These are phyloP conservation scores for Sitophilus oryzae DNA, from an alignment of 1,140 invertebrate genomes.

Conservation along the genomic window DNA sequence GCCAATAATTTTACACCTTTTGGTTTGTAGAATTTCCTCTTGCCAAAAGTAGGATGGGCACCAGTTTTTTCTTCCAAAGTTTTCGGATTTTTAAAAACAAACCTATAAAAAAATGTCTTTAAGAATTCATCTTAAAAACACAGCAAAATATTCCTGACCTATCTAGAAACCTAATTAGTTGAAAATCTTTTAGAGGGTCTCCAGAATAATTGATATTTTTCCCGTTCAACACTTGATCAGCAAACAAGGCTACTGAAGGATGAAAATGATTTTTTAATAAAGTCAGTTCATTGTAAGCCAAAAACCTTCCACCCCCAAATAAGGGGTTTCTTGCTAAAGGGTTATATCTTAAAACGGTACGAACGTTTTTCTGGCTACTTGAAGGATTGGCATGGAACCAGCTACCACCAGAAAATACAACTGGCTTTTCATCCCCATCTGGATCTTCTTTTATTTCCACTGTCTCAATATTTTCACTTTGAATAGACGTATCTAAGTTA, in stretches of 20 bases:
- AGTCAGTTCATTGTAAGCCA: slow-evolving; percentile 66
- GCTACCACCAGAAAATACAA: slow-evolving; percentile 22
- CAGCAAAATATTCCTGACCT: too few species aligned
- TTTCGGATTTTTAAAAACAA: slow-evolving; percentile 96
- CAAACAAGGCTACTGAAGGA: slow-evolving; percentile 86
- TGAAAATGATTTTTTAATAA: slow-evolving; percentile 75
- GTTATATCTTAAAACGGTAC: slow-evolving; percentile 54
- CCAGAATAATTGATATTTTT: slow-evolving; percentile 75
- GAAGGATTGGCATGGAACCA: slow-evolving; percentile 35
- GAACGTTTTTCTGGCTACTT: slow-evolving; percentile 23
- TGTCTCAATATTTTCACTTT: slow-evolving; percentile 1
- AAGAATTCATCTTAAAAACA: too few species aligned
- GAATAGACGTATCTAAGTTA: background rate
- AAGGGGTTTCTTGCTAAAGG: slow-evolving; percentile 75
- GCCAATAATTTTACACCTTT: slow-evolving; percentile 56
- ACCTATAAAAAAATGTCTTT: too few species aligned
- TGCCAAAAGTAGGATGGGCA: slow-evolving; percentile 52
- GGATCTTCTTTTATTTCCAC: slow-evolving; percentile 28
- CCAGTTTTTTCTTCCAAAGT: slow-evolving; percentile 50
- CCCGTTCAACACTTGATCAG: slow-evolving; percentile 72
- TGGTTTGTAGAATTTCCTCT: slow-evolving; percentile 56
- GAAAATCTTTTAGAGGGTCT: slow-evolving; percentile 90
- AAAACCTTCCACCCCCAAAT: slow-evolving; percentile 66
- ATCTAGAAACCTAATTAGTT: slow-evolving; percentile 83
- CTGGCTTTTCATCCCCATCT: slow-evolving; percentile 12